These are phyloP conservation scores for Hyppa rectilinea DNA, from an alignment of 2,888 invertebrate genomes.

Conservation along the genomic window DNA sequence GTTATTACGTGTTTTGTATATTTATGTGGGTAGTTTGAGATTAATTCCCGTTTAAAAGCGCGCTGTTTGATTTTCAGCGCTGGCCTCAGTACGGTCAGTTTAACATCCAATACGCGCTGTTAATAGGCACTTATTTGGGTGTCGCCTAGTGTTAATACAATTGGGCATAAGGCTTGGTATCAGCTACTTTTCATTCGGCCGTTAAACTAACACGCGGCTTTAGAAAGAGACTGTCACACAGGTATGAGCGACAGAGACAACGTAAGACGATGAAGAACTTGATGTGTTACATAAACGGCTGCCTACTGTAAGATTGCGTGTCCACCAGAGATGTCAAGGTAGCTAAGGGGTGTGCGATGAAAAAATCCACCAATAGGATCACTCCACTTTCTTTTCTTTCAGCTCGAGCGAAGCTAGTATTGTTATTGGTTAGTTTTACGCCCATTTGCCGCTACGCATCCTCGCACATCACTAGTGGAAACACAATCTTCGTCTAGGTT, in stretches of 20 bases:
- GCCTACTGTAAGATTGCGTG: too few relatives aligned
- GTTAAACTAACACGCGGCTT: neutral
- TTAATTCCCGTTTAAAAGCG: neutral
- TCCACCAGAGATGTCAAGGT: too few relatives aligned
- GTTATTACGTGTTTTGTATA: slow-evolving; percentile 65
- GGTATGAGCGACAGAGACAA: neutral
- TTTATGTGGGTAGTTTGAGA: slow-evolving; percentile 25
- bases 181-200: neutral
- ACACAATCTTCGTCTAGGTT: too few relatives aligned
- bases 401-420: too few relatives aligned
- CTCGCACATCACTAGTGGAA: too few relatives aligned
- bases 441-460: too few relatives aligned
- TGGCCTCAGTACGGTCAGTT: neutral
- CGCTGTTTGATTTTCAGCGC: neutral
- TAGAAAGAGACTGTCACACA: neutral
- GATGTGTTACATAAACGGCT: neutral
- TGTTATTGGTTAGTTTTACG: too few relatives aligned
- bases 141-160: neutral
- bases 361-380: too few relatives aligned
- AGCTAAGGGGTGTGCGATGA: too few relatives aligned
- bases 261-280: neutral
- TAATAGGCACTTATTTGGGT: neutral
- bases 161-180: neutral
- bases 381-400: too few relatives aligned
- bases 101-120: neutral